Percentiles rank a stretch among this genome's conserved stretches.
Evolutionary conservation across 2,797 vertebrate species (phyloP).

Genomic region (Anabacerthia variegaticeps): DNA sequence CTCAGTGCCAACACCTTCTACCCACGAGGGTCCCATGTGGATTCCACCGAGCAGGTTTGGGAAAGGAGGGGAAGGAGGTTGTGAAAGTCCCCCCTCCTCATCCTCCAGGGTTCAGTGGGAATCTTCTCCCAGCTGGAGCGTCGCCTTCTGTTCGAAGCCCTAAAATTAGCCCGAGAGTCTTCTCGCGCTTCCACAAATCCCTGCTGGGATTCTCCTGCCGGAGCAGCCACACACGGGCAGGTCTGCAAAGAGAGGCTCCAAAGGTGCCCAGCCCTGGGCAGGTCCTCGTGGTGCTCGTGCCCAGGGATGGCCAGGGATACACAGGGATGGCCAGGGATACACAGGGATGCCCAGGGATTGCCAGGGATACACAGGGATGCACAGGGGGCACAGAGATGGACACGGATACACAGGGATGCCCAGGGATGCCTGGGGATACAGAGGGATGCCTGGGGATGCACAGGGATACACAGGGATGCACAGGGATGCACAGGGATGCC

Average conservation of each 20-base stretch:
- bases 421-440: no score
- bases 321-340: no score
- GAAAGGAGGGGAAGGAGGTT: background rate
- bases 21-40: background rate
- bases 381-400: no score
- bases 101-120: constrained; percentile 39
- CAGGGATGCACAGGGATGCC: no score
- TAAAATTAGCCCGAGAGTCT: constrained; percentile 66
- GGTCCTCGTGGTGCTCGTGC: background rate
- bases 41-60: background rate
- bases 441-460: no score
- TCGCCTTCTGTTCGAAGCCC: constrained; percentile 63
- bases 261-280: background rate
- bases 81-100: constrained; percentile 16
- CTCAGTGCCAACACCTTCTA: background rate
- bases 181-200: constrained; percentile 41
- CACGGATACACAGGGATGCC: no score
- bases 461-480: no score
- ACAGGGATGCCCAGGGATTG: no score
- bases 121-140: constrained; percentile 59
- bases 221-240: background rate
- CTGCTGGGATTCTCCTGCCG: constrained; percentile 8
- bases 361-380: no score
- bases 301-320: background rate
- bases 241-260: background rate